Base-by-base conservation (phyloP, 2,113 vertebrate species). In the Rhinoderma darwinii region DNA sequence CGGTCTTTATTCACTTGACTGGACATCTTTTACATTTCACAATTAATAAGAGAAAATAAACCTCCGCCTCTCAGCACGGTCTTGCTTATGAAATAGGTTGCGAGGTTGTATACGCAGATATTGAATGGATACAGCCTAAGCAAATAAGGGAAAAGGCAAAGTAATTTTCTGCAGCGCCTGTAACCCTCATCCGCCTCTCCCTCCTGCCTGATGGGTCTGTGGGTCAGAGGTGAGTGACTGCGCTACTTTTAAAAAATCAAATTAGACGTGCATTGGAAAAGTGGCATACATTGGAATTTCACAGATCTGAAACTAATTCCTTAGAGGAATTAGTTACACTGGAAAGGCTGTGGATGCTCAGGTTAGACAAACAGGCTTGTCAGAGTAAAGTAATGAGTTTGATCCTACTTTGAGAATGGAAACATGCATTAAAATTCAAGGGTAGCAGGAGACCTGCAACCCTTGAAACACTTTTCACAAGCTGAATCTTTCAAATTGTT, bases 281-380 rank as follows among this genome's bases (percentile, higher is more conserved):
- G 41, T 37, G 70, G 51, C 54, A 25, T 50, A 73, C 54, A 75
- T 75, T 72, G 79, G 86, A 82, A 87, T 82, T 87, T 87, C 41
- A 87, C 86, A 82, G 86, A 74, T 82, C 68, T 82, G 68, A 74
- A 82, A 74, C 39, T 35, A 87, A 87, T 87, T 87, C 86, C 78
- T 87, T 43, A 5, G 68, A 75, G 86, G 86, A 82, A 87, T 87
- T 87, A 66, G 51, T 87, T 82, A 87, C 78, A 82, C 37, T 82
- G 78, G 79, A 87, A 86, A 82, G 86, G 68, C 86, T 61, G 78
- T 25, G 54, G 86, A 87, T 87, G 79, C 35, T 81, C 27, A 73
- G 85, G 77, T 82, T 82, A 82, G 77, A 86, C 85, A 86, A 87
- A 87, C 68, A 87, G 86, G 86, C 86, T 82, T 82, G 78, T 87